Base-by-base conservation (phyloP, 2,888 invertebrate species). In the Eumerus sabulonum region DNA sequence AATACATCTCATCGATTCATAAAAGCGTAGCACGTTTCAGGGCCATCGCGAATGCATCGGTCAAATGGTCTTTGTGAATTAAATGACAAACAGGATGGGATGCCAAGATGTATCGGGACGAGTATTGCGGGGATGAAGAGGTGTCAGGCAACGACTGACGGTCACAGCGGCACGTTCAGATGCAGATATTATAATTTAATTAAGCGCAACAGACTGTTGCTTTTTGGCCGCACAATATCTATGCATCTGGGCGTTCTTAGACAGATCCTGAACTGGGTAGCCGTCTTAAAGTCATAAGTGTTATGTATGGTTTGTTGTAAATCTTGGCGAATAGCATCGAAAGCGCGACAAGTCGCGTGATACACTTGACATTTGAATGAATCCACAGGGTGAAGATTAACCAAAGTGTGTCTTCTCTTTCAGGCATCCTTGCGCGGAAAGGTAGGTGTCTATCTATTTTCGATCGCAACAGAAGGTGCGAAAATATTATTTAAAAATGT, bases 11-110 rank as follows among this genome's bases (percentile, higher is more conserved):
- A 67, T 64, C 66, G 59, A 77, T 77, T 77, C 72, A 77, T 77
- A 77, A 77, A 77, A 77, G 62, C 77, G 77, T 77, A 67, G 63
- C 77, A 57, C 62, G 57, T 68, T 77, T 77, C 77, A 77, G 67
- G 77, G 77, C 59, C 77, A 68, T 9, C 48, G 11, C 57, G 35
- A 72, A 48, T 59, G 72, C 62, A 66, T 60, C 60, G 72, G 71
- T 67, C 77, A 77, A 72, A 62, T 68, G 67, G 67, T 72, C 57
- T 77, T 77, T 73, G 63, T 77, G 77, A 77, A 77, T 77, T 63
- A 72, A 72, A 77, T 57, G 19, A 9, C 3, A n/a, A 19, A 64
- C 70, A 76, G 70, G 67, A 66, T 66, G 19, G 70, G 67, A 66
- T 66, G 19, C 45, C 18, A 35, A 1, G 48, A 27, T 7, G 27